Base-by-base conservation (phyloP, 2,888 invertebrate genomes). In the Embidobia sp. region DNA sequence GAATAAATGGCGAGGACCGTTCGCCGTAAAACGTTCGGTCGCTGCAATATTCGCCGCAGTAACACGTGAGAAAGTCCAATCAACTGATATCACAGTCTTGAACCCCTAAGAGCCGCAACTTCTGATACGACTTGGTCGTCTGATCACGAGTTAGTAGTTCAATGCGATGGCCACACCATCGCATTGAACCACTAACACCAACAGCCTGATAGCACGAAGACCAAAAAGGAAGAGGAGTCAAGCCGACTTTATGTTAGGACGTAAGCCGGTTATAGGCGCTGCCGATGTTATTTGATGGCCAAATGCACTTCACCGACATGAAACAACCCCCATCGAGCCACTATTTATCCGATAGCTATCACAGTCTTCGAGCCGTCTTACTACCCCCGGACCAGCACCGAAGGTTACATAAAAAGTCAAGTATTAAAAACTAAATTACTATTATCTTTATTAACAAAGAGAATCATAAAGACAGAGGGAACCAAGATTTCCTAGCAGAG, bases 251-350 rank as follows among this genome's bases (percentile, higher is more conserved):
- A 89, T 89, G 88, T 87, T 84, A 81, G 87, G 83, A 84, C 87
- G 85, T 89, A 88, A 89, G 89, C 88, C 86, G 89, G 89, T 89
- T 89, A 89, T 89, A 87, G 88, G 85, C 86, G 84, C 86, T 87
- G 86, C 88, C 89, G 85, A 89, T 89, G 88, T 88, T 89, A 89
- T 89, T 89, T 89, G 89, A 89, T 89, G 89, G 89, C 88, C 87
- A 89, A 89, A 89, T 89, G 89, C 89, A 89, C 89, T 89, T 84
- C 83, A 82, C 82, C 82, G 79, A 76, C 80, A 82, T 77, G 81
- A 85, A 81, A 83, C 83, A 83, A 80, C 85, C 82, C 81, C 80
- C 82, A 80, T 81, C 79, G 82, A 83, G 81, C 83, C 82, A 84
- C 85, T 85, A 85, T 84, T 82, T 83, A 85, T 85, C 83, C 84